phyloP scores from a whole-genome alignment of 2,797 vertebrate species.

The Microchirus variegatus region DNA sequence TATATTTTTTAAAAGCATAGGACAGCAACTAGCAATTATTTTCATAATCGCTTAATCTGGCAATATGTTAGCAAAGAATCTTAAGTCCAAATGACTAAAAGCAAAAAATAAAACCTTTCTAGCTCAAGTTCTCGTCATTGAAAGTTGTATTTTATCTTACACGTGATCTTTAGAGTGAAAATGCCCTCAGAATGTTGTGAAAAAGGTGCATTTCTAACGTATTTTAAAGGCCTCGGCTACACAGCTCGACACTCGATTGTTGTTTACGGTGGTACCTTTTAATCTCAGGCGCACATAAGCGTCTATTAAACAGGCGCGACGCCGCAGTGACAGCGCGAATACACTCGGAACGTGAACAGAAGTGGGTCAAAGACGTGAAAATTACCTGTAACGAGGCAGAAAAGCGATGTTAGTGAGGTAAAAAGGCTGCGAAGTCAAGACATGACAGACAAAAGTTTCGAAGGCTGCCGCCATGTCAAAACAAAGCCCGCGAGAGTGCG shows the following conservation, averaged over 20 bases:
- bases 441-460: slow-evolving; percentile 50
- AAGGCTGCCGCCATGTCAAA: slow-evolving; percentile 82
- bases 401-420: not conserved
- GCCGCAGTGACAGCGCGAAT: not conserved
- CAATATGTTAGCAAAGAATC: no score
- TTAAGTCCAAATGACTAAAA: no score
- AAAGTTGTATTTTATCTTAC: no score
- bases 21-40: no score
- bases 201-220: no score
- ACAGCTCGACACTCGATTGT: not conserved
- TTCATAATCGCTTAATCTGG: no score
- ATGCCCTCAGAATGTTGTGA: no score
- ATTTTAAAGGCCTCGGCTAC: no score
- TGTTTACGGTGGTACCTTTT: not conserved
- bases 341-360: not conserved
- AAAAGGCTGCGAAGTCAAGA: slow-evolving; percentile 1
- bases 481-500: slow-evolving; percentile 82
- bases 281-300: not conserved
- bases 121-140: no score
- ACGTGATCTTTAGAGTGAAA: no score
- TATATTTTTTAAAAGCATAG: no score
- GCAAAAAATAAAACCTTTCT: no score
- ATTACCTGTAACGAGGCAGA: slow-evolving; percentile 47
- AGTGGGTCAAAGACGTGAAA: not conserved
- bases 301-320: not conserved